A percentile compares a stretch with the other conserved stretches of the same genome.
Conservation (phyloP, 1,140 invertebrate genomes). For the Drosophila parvula region DNA sequence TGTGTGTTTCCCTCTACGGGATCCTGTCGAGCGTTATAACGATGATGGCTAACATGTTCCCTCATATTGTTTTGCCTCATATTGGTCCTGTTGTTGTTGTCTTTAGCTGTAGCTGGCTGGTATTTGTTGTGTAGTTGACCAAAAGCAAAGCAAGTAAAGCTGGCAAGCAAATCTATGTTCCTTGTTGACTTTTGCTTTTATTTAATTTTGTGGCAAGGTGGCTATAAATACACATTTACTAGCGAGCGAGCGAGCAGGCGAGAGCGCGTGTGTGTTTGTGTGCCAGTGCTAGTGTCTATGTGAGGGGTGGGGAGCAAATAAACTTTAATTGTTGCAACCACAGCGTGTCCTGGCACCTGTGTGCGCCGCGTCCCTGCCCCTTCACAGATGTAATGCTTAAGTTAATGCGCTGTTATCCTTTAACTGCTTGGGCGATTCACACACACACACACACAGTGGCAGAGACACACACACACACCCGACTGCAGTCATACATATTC, state of each 20-base stretch:
- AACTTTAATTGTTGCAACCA: conserved; percentile 82
- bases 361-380: conserved; percentile 33
- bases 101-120: conserved; percentile 22
- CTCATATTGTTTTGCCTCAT: conserved; percentile 40
- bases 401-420: conserved; percentile 82
- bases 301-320: conserved; percentile 76
- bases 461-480: conserved; percentile 12
- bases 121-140: conserved; percentile 74
- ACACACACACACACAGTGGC: conserved; percentile 22
- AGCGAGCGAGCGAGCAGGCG: conserved; percentile 31
- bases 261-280: conserved; percentile 15
- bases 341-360: conserved; percentile 73
- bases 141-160: conserved; percentile 70
- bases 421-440: conserved; percentile 72
- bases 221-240: conserved; percentile 77
- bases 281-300: conserved; percentile 27
- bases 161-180: conserved; percentile 78
- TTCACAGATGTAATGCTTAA: conserved; percentile 76
- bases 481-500: conserved; percentile 74
- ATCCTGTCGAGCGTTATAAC: conserved; percentile 68
- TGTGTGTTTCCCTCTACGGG: conserved; percentile 43
- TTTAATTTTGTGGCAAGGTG: conserved; percentile 81
- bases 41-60: conserved; percentile 75
- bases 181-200: conserved; percentile 82
- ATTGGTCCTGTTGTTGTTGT: conserved; percentile 29